Evolutionary conservation across 2,888 invertebrate species (phyloP), one percentile per base, ranked within the genome.

Genomic region (Empis stercorea): DNA sequence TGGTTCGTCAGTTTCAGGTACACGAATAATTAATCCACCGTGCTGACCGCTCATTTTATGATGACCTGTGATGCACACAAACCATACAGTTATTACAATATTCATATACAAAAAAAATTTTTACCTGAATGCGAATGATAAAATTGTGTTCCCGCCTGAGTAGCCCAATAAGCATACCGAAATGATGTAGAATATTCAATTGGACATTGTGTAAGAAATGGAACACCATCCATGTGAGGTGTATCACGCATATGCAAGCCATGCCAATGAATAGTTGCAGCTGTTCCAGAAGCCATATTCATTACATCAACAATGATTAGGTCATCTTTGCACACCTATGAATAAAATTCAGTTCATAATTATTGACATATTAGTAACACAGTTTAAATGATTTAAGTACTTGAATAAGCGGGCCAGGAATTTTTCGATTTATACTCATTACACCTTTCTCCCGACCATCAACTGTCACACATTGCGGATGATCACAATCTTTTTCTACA

Each of bases 221-320:
- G 86, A 1, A 87, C 87, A 0, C 88, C 88, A 54, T 88, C 88
- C 86, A 87, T 87, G 61, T 80, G 85, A 0, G 87, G 87, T 0
- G 81, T 80, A 1, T 75, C 75, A 17, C 69, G 65, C 68, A 87
- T 85, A 59, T 86, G 85, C 57, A 84, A 79, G 0, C 92, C 92
- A 59, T 92, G 92, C 89, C 91, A 92, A 61, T 92, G 93, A 20
- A 93, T 78, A 1, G 84, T 79, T 0, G 87, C 84, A 3, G 81
- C 80, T 59, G 87, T 84, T 0, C 82, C 81, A 60, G 77, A 75
- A 62, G 91, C 68, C 44, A 75, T 73, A 61, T 92, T 92, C 45
- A 76, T 75, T 10, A 89, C 82, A 59, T 88, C 87, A 0, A 89
- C 85, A 27, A 85, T 76, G 2, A 91, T 70, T 30, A 76, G 74